These are phyloP conservation scores for Chionomys nivalis DNA, from an alignment of 2,113 vertebrate genomes.

Conservation along the genomic window DNA sequence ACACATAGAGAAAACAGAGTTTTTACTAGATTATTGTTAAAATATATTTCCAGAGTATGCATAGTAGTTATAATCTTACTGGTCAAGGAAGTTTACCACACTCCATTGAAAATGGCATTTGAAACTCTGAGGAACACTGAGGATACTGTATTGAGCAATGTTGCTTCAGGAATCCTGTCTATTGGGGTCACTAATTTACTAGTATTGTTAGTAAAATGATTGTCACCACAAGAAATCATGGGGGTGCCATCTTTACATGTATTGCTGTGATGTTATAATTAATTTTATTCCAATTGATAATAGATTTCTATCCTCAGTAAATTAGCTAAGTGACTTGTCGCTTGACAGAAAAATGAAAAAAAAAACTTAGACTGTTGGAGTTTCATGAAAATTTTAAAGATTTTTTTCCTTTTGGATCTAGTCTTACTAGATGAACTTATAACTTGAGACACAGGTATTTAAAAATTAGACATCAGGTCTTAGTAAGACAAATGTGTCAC, in stretches of 20 bases:
- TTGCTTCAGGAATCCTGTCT: not conserved
- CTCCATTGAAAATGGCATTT: not conserved
- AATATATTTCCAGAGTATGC: not conserved
- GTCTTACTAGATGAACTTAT: constrained; percentile 53
- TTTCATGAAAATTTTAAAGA: not conserved
- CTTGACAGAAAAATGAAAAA: not conserved
- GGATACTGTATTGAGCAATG: not conserved
- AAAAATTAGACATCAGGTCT: constrained; percentile 20
- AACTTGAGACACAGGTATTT: not conserved
- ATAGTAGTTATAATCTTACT: not conserved
- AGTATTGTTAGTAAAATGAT: not conserved
- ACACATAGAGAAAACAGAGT: not conserved
- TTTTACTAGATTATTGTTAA: not conserved
- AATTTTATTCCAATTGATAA: not conserved
- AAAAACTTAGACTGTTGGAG: not conserved
- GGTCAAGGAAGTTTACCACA: not conserved
- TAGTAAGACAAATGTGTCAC: not conserved
- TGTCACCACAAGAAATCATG: not conserved
- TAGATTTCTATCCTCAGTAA: constrained; percentile 19
- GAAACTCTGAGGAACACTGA: not conserved
- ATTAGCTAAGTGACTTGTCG: not conserved
- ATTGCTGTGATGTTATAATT: not conserved
- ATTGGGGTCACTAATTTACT: not conserved
- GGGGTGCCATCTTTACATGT: not conserved
- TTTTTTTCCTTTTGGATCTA: not conserved